These are phyloP conservation scores for Chloroceryle amazona DNA, from an alignment of 2,797 vertebrate species.

Conservation along the genomic window DNA sequence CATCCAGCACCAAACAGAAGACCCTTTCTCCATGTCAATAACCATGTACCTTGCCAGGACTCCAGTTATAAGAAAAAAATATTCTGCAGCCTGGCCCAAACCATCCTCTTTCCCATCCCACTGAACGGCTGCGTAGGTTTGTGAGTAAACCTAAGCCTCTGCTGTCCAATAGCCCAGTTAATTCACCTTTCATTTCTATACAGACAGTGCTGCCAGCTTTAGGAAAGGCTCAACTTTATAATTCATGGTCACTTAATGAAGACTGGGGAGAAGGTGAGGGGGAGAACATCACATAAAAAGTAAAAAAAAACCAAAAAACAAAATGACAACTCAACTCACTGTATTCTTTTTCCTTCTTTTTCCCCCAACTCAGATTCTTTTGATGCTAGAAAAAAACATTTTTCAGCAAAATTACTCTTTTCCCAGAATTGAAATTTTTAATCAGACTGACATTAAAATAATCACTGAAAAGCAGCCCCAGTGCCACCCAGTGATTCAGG, in stretches of 20 bases:
- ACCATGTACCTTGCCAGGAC: background rate
- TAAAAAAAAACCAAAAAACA: background rate
- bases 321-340: no score
- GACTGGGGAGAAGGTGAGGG: background rate
- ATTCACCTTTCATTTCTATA: background rate
- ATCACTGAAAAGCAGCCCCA: background rate
- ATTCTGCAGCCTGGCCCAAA: constrained; percentile 1
- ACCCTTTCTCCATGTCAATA: background rate
- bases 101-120: background rate
- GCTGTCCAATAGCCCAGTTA: background rate
- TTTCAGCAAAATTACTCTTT: background rate
- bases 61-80: background rate
- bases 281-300: background rate
- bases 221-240: background rate
- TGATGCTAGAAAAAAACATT: background rate
- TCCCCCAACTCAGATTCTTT: background rate
- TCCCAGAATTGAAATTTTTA: background rate
- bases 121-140: background rate
- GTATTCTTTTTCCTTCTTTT: background rate
- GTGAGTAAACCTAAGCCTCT: background rate
- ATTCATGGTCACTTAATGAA: background rate
- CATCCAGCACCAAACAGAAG: constrained; percentile 9
- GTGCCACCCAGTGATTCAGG: background rate
- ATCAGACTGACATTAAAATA: background rate
- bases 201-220: background rate